Evolutionary conservation across 1,140 invertebrate genomes (phyloP).

Genomic region (Mylabris phalerata): DNA sequence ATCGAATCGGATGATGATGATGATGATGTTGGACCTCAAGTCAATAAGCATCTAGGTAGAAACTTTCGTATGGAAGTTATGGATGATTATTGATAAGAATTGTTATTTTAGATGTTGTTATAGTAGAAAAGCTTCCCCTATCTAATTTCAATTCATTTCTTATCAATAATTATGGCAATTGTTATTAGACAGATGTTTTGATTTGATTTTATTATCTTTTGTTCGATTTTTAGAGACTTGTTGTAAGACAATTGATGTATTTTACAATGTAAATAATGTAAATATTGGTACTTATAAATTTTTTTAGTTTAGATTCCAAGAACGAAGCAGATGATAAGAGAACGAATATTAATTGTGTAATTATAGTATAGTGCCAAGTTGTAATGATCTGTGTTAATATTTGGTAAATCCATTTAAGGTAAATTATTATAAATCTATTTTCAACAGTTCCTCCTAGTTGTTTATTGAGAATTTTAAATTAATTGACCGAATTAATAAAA

Average conservation of each 20-base stretch:
- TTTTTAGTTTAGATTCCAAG: constrained; percentile 3
- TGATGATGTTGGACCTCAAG: constrained; percentile 28
- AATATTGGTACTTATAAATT: constrained; percentile 5
- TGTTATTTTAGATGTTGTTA: constrained; percentile 14
- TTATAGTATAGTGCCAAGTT: constrained; percentile 24
- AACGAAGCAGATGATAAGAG: not conserved
- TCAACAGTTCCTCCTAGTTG: too few species aligned
- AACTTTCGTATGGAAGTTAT: constrained; percentile 25
- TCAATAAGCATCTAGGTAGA: constrained; percentile 20
- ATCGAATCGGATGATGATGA: constrained; percentile 21
- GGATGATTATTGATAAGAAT: constrained; percentile 21
- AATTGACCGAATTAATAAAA: too few species aligned
- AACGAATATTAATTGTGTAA: not conserved
- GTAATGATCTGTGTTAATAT: constrained; percentile 4
- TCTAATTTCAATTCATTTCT: constrained; percentile 7
- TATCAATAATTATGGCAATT: constrained; percentile 7
- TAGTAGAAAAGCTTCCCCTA: not conserved
- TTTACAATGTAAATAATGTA: constrained; percentile 27
- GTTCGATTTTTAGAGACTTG: constrained; percentile 20
- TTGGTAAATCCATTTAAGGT: not conserved
- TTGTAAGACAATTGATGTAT: constrained; percentile 22
- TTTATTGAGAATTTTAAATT: too few species aligned
- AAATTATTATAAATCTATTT: too few species aligned
- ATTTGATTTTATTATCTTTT: constrained; percentile 3
- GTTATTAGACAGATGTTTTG: too few species aligned